These are phyloP conservation scores for Tethea ocularis DNA, from an alignment of 2,888 invertebrate genomes.

Conservation along the genomic window DNA sequence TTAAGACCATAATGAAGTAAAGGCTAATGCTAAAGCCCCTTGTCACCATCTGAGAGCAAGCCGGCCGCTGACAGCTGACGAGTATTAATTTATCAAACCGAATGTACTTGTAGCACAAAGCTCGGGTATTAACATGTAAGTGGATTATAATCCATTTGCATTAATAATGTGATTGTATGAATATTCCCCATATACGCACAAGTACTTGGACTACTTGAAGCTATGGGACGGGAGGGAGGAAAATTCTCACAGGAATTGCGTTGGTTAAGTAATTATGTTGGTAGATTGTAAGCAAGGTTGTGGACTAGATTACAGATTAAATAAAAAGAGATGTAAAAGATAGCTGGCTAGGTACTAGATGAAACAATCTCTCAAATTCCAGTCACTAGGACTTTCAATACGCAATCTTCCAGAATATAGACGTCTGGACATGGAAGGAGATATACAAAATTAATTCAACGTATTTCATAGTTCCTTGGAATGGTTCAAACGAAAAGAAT, in stretches of 20 bases:
- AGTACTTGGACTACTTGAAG: too few relatives aligned
- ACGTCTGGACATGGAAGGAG: too few relatives aligned
- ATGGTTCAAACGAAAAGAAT: too few relatives aligned
- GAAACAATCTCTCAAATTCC: too few relatives aligned
- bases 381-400: too few relatives aligned
- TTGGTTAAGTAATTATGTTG: not conserved
- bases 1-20: slow-evolving; percentile 23
- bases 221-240: too few relatives aligned
- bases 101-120: slow-evolving; percentile 20
- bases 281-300: not conserved
- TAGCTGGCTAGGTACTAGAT: not conserved
- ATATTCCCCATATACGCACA: slow-evolving; percentile 10
- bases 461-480: too few relatives aligned
- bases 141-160: slow-evolving; percentile 29
- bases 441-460: too few relatives aligned
- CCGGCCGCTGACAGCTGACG: slow-evolving; percentile 29
- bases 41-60: slow-evolving; percentile 26
- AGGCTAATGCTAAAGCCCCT: slow-evolving; percentile 19
- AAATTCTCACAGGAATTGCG: slow-evolving; percentile 18
- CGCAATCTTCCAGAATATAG: too few relatives aligned
- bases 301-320: not conserved
- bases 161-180: slow-evolving; percentile 16
- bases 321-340: not conserved
- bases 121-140: slow-evolving; percentile 16
- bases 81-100: slow-evolving; percentile 35